Evolutionary conservation across 2,113 vertebrate species (phyloP).

Genomic region (Rostratula benghalensis): DNA sequence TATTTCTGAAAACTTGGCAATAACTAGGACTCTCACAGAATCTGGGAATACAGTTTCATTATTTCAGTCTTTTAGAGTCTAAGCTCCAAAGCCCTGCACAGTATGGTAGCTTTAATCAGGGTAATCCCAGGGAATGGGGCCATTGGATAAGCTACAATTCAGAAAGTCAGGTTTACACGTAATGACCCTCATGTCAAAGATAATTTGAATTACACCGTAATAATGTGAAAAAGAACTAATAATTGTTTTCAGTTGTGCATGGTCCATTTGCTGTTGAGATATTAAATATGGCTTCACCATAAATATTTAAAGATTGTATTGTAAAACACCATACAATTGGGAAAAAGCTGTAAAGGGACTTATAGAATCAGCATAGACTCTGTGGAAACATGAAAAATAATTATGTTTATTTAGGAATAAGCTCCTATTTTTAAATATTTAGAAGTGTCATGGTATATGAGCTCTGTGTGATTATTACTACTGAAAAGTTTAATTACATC

Average conservation of each 20-base stretch:
- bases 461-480: neutral
- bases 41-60: neutral
- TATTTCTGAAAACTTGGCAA: neutral
- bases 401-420: neutral
- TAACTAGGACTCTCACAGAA: neutral
- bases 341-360: neutral
- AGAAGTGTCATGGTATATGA: neutral
- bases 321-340: neutral
- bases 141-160: neutral
- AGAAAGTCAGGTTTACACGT: neutral
- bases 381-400: neutral
- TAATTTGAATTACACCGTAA: neutral
- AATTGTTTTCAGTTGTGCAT: neutral
- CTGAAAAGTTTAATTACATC: conserved; percentile 73
- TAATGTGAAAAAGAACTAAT: neutral
- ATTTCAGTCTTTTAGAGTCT: neutral
- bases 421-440: neutral
- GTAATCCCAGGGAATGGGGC: neutral
- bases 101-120: neutral
- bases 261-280: neutral
- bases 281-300: conserved; percentile 10
- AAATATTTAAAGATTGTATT: neutral
- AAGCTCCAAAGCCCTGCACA: neutral
- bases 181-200: neutral
- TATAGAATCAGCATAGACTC: neutral